Evolutionary conservation across 2,888 invertebrate genomes (phyloP), one percentile per base, ranked within the genome.

Genomic region (Netelia virgata): DNA sequence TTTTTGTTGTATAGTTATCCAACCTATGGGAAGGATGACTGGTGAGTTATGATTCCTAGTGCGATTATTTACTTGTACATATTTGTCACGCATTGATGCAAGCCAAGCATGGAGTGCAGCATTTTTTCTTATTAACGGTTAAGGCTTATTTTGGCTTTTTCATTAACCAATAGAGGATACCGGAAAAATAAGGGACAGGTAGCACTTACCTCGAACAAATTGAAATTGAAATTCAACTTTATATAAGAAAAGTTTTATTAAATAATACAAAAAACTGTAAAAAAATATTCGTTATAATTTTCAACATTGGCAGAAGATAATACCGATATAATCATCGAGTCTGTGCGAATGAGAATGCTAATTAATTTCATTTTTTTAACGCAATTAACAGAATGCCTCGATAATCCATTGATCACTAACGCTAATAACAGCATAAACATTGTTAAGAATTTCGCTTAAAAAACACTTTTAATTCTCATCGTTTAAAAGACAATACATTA

Each of bases 11-110:
- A 91, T 94, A 95, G 95, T 94, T 95, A 94, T 94, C 94, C 94
- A 92, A 94, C 94, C 92, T 95, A 95, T 94, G 94, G 94, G 92
- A 95, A 95, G 94, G 95, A 95, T 93, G 95, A 95, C 93, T 95
- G 95, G 95, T 95, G 94, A 95, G 95, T 94, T 90, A 90, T 90
- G 90, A 91, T 90, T 90, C 91, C 90, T 92, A 89, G 82, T 83
- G 70, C 66, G 75, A 79, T 82, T 82, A 63, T 47, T 70, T 41
- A 83, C 81, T 84, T 83, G 83, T 78, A 69, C 14, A 43, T 74
- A 14, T 66, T 20, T 86, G 83, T 79, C 74, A 82, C 63, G 59
- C 85, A 86, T 79, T 84, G 86, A 86, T 86, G 87, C 88, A 89
- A 89, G 84, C 86, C 73, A 55, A 87, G 87, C 89, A 88, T 87